These are phyloP conservation scores for Drosophila greeni DNA, from an alignment of 2,888 invertebrate genomes.

Conservation along the genomic window DNA sequence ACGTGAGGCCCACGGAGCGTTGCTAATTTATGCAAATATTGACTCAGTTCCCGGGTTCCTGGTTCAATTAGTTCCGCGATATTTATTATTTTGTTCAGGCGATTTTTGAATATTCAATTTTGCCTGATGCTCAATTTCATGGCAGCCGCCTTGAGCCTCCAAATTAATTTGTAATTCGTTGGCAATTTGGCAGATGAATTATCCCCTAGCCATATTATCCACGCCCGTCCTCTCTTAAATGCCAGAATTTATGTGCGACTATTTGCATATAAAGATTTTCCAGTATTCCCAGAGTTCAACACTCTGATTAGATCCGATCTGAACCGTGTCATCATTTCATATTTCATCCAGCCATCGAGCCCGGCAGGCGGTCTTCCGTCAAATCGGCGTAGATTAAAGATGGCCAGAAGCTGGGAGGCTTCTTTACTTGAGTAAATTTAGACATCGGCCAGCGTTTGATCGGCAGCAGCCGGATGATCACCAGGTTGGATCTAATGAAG, in stretches of 20 bases:
- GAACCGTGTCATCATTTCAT: conserved; percentile 41
- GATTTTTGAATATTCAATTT: conserved; percentile 74
- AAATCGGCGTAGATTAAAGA: conserved; percentile 43
- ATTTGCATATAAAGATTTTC: conserved; percentile 10
- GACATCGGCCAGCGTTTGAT: conserved; percentile 37
- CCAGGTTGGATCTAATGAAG: conserved; percentile 38
- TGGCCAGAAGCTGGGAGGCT: conserved; percentile 44
- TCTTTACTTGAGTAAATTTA: conserved; percentile 47
- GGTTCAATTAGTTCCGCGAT: conserved; percentile 76
- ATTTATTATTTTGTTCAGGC: conserved; percentile 73
- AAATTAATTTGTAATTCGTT: conserved; percentile 77
- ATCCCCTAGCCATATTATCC: conserved; percentile 40
- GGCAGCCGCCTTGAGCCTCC: conserved; percentile 52
- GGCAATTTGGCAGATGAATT: conserved; percentile 72
- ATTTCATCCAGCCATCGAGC: conserved; percentile 21
- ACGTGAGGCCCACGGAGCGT: conserved; percentile 70
- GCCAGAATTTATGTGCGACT: conserved; percentile 66
- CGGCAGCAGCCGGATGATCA: conserved; percentile 19
- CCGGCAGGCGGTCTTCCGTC: conserved; percentile 33
- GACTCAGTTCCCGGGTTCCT: conserved; percentile 49
- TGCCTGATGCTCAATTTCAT: conserved; percentile 61
- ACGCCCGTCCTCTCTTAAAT: conserved; percentile 47
- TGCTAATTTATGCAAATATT: conserved; percentile 78
- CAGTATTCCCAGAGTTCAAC: conserved; percentile 12
- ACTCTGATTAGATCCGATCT: conserved; percentile 6